These are phyloP conservation scores for Thomomys bottae DNA, from an alignment of 2,113 vertebrate species.

Conservation along the genomic window DNA sequence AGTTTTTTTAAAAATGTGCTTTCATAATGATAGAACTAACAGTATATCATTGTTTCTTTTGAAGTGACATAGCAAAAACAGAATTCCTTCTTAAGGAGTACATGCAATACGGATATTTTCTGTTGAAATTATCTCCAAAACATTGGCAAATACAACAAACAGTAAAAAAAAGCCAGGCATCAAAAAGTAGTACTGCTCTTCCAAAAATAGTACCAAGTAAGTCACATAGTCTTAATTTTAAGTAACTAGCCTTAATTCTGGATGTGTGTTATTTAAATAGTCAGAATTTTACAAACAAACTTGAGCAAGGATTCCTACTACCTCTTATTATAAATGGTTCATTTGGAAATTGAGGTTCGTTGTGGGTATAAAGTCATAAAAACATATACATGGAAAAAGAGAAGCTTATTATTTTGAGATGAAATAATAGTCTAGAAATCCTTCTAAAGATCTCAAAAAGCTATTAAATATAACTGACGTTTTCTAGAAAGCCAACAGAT, in stretches of 20 bases:
- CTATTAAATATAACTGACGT: neutral
- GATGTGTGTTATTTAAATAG: neutral
- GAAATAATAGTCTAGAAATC: neutral
- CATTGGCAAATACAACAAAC: constrained; percentile 79
- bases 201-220: constrained; percentile 63
- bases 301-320: neutral
- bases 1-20: too few species aligned
- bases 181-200: neutral
- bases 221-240: constrained; percentile 25
- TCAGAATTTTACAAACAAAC: neutral
- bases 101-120: constrained; percentile 80
- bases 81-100: constrained; percentile 82
- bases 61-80: constrained; percentile 83
- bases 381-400: neutral
- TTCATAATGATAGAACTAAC: constrained; percentile 4
- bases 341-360: constrained; percentile 45
- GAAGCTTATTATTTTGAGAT: constrained; percentile 43
- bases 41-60: constrained; percentile 49
- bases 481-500: neutral
- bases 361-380: constrained; percentile 47
- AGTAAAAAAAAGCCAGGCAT: constrained; percentile 40
- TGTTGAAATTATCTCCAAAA: constrained; percentile 80
- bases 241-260: neutral
- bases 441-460: constrained; percentile 1
- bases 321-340: constrained; percentile 1